These are phyloP conservation scores for Pangasius mekongensis DNA, from an alignment of 2,797 vertebrate genomes.

Conservation along the genomic window DNA sequence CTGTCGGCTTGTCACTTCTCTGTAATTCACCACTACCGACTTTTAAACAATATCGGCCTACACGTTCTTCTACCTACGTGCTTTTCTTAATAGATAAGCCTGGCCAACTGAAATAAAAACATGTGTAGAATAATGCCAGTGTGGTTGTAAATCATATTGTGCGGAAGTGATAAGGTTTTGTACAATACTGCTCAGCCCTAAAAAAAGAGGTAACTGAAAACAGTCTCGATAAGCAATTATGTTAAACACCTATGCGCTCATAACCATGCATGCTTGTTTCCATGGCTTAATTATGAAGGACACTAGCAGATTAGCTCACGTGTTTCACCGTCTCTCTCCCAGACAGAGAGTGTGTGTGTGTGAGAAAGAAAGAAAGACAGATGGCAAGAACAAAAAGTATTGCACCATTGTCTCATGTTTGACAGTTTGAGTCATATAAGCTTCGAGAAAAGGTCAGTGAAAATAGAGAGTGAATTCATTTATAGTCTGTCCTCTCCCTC, in stretches of 20 bases:
- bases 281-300: constrained; percentile 36
- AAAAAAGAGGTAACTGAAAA: neutral
- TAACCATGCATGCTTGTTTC: constrained; percentile 37
- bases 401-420: constrained; percentile 51
- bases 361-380: neutral
- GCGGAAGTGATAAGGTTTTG: constrained; percentile 15
- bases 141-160: constrained; percentile 27
- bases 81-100: constrained; percentile 29
- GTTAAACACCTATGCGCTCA: constrained; percentile 17
- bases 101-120: constrained; percentile 24
- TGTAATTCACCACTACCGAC: constrained; percentile 22
- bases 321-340: neutral
- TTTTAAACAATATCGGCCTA: constrained; percentile 34
- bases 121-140: constrained; percentile 26
- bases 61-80: constrained; percentile 8
- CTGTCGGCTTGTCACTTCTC: constrained; percentile 34
- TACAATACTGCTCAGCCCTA: constrained; percentile 5
- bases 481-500: constrained; percentile 59
- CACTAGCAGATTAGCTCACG: constrained; percentile 23
- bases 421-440: constrained; percentile 55
- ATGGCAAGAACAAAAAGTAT: constrained; percentile 43
- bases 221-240: constrained; percentile 34
- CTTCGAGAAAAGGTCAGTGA: constrained; percentile 59
- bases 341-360: neutral
- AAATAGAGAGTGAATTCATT: constrained; percentile 60